Conservation (phyloP, 2,888 invertebrate genomes). For the Atherix ibis region DNA sequence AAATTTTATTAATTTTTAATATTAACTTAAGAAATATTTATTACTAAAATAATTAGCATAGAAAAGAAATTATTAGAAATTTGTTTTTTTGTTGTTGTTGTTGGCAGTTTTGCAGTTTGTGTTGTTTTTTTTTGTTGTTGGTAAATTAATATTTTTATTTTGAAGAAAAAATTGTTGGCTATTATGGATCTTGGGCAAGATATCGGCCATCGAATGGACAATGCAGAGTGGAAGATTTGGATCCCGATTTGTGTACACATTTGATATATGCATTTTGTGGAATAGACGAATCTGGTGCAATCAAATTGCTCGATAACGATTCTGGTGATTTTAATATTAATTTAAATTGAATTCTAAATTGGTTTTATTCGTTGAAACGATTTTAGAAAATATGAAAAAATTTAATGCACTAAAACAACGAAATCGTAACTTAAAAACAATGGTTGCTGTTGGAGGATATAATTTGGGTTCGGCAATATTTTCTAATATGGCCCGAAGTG, state of each 20-base stretch:
- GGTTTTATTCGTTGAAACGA: too few species aligned
- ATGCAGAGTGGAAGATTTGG: slow-evolving; percentile 48
- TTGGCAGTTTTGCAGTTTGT: too few species aligned
- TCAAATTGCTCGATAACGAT: slow-evolving; percentile 42
- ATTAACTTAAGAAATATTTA: too few species aligned
- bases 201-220: slow-evolving; percentile 48
- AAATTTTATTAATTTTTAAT: too few species aligned
- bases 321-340: too few species aligned
- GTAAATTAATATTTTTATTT: too few species aligned
- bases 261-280: slow-evolving; percentile 62
- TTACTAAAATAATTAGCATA: too few species aligned
- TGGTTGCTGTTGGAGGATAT: slow-evolving; percentile 34
- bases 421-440: slow-evolving; percentile 30
- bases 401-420: slow-evolving; percentile 28
- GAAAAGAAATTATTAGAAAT: too few species aligned
- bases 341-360: too few species aligned
- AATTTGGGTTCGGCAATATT: slow-evolving; percentile 37
- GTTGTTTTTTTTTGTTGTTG: too few species aligned
- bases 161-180: slow-evolving; percentile 56
- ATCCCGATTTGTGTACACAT: slow-evolving; percentile 57
- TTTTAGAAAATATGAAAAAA: slow-evolving; percentile 22
- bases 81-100: too few species aligned
- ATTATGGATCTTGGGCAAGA: slow-evolving; percentile 60
- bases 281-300: slow-evolving; percentile 35
- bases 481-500: slow-evolving; percentile 30